phyloP scores from a whole-genome alignment of 2,797 vertebrate genomes.

The Cheirogaleus major region DNA sequence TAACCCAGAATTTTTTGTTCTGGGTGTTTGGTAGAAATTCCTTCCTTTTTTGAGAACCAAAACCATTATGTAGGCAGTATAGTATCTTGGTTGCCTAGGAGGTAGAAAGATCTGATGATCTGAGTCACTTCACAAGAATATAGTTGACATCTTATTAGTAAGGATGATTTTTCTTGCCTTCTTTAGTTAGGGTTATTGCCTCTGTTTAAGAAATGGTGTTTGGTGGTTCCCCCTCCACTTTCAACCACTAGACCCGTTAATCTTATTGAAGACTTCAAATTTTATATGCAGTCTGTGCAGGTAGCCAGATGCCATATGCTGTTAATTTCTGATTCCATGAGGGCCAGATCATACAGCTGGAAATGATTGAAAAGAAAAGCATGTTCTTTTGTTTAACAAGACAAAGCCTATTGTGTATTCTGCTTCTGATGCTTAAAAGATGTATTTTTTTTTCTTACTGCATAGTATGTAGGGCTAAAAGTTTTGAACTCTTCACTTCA shows the following conservation, averaged over 20 bases:
- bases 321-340: conserved; percentile 77
- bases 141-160: conserved; percentile 57
- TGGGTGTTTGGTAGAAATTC: not conserved
- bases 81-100: not conserved
- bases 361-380: conserved; percentile 82
- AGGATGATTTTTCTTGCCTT: conserved; percentile 33
- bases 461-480: conserved; percentile 71
- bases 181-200: conserved; percentile 39
- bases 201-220: conserved; percentile 25
- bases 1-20: conserved; percentile 23
- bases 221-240: conserved; percentile 42
- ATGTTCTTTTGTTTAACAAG: conserved; percentile 83
- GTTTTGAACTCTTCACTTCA: conserved; percentile 74
- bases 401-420: conserved; percentile 84
- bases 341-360: conserved; percentile 81
- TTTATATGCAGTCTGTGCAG: conserved; percentile 69
- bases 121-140: conserved; percentile 32
- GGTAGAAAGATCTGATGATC: not conserved
- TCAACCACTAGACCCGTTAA: conserved; percentile 64
- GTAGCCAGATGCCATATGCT: conserved; percentile 82
- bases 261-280: conserved; percentile 52
- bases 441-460: conserved; percentile 70
- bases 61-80: not conserved
- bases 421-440: conserved; percentile 76
- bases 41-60: conserved; percentile 18